Evolutionary conservation across 1,140 invertebrate species (phyloP).

Genomic region (Drosophila suzukii): DNA sequence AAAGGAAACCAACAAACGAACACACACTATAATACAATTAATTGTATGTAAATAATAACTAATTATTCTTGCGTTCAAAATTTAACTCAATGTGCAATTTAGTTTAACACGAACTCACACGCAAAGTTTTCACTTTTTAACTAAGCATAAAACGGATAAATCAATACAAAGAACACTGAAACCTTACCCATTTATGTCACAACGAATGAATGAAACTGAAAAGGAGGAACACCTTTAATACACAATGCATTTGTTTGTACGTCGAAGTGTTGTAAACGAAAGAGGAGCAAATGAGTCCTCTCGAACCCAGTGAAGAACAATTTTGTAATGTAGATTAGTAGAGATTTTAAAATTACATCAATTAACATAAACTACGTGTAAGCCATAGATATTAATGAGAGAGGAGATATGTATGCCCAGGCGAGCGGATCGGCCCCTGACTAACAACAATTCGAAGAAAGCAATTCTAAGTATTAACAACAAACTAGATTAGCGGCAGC

Average conservation of each 20-base stretch:
- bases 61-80: constrained; percentile 73
- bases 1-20: constrained; percentile 20
- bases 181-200: constrained; percentile 44
- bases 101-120: constrained; percentile 65
- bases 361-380: constrained; percentile 55
- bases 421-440: constrained; percentile 28
- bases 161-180: constrained; percentile 17
- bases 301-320: constrained; percentile 56
- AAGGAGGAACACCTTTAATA: constrained; percentile 23
- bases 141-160: constrained; percentile 22
- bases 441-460: constrained; percentile 66
- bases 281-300: constrained; percentile 5
- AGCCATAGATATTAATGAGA: constrained; percentile 49
- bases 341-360: constrained; percentile 58
- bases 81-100: constrained; percentile 81
- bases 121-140: constrained; percentile 37
- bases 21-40: constrained; percentile 60
- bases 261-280: constrained; percentile 49
- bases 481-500: constrained; percentile 67
- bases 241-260: constrained; percentile 54
- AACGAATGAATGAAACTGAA: constrained; percentile 38
- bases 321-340: constrained; percentile 62
- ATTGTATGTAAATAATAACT: constrained; percentile 77
- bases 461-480: constrained; percentile 81
- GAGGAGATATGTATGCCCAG: constrained; percentile 11